These are phyloP conservation scores for Siphamia tubifer DNA, from an alignment of 2,113 vertebrate species.

Conservation along the genomic window DNA sequence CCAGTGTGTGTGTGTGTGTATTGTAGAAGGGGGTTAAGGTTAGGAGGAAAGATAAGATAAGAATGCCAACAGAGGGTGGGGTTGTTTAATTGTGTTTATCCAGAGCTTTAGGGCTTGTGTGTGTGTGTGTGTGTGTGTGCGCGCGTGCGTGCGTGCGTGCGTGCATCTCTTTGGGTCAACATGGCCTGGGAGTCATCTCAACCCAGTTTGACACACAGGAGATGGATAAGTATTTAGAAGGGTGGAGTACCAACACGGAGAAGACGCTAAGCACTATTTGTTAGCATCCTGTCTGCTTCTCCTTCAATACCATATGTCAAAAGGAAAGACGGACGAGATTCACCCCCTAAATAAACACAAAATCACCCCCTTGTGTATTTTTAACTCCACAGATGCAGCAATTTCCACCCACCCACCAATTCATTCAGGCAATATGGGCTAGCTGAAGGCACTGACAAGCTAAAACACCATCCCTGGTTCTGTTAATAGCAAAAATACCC, in stretches of 20 bases:
- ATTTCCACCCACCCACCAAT: slow-evolving; percentile 58
- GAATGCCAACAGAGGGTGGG: slow-evolving; percentile 61
- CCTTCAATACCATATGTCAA: slow-evolving; percentile 62
- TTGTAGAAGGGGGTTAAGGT: slow-evolving; percentile 32
- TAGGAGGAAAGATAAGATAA: slow-evolving; percentile 73
- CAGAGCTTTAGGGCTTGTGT: slow-evolving; percentile 47
- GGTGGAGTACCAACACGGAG: slow-evolving; percentile 56
- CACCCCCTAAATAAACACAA: slow-evolving; percentile 65
- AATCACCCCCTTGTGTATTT: slow-evolving; percentile 70
- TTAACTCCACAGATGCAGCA: slow-evolving; percentile 50
- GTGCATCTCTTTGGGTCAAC: slow-evolving; percentile 66
- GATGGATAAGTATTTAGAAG: slow-evolving; percentile 63
- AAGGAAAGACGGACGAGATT: slow-evolving; percentile 66
- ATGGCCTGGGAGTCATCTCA: slow-evolving; percentile 66
- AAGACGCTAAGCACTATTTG: slow-evolving; percentile 51
- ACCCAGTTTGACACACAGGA: slow-evolving; percentile 54
- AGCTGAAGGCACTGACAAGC: slow-evolving; percentile 54
- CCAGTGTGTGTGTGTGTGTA: slow-evolving; percentile 5
- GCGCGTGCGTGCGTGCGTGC: slow-evolving; percentile 12
- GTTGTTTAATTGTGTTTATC: slow-evolving; percentile 72
- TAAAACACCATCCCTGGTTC: slow-evolving; percentile 53
- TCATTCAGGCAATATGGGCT: slow-evolving; percentile 48
- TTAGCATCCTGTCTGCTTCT: slow-evolving; percentile 65
- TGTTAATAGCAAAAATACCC: slow-evolving; percentile 59
- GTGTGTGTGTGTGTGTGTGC: slow-evolving; percentile 29